Base-by-base conservation (phyloP, 2,888 invertebrate genomes). In the Pollenia amentaria region DNA sequence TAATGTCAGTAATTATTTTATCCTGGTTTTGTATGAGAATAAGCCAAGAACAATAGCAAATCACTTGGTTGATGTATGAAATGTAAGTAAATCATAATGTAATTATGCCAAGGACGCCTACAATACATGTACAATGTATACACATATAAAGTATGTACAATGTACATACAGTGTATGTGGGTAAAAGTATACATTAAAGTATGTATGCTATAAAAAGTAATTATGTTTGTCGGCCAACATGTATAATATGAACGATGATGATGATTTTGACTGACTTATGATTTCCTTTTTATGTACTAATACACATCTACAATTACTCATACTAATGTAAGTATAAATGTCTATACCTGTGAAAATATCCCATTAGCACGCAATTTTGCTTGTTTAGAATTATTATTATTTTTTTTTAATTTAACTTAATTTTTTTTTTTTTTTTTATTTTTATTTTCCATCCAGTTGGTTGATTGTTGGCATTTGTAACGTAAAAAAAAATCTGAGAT, bases 251-350 rank as follows among this genome's bases (percentile, higher is more conserved):
- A 73, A 29, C 38, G 21, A 51, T 67, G 46, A 76, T 84, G 62
- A 80, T 87, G 67, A 84, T 67, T 87, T 84, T 77, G 84, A 87
- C 77, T 87, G 87, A 87, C 84, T 87, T 87, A 84, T 81, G 84
- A 87, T 87, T 87, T 87, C 87, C 87, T 87, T 84, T 62, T 55
- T 72, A 51, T 72, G n/a, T 65, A 38, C 65, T 48, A 16, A 18
- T 14, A 75, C 51, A 51, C 65, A 72, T 60, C 14, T 16, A 38
- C 3, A 70, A 16, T 16, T 64, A 29, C n/a, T 21, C 38, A 18
- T n/a, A 7, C 12, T 0, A 53, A 12, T 55, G 18, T 38, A 18
- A 29, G 4, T 51, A n/a, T 11, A 1, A 8, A 12, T 46, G 14
- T 44, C 6, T 29, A 48, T 76, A 16, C 69, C 62, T 84, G 55